Evolutionary conservation across 2,888 invertebrate species (phyloP).

Genomic region (Napeogenes inachia): DNA sequence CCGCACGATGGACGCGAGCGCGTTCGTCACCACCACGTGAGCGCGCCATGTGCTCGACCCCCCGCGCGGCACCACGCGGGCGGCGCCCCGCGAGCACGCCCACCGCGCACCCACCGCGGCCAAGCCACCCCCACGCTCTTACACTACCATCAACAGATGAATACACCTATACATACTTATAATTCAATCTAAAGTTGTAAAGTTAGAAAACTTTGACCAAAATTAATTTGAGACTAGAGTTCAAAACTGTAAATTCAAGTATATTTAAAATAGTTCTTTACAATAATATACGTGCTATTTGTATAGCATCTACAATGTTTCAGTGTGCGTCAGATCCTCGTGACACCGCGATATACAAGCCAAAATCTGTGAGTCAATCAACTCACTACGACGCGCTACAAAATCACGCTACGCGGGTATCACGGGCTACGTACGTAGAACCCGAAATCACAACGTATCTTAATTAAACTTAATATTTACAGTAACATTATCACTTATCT

Average conservation of each 20-base stretch:
- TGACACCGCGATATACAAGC: background rate
- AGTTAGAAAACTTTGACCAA: background rate
- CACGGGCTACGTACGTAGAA: conserved; percentile 10
- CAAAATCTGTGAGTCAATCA: conserved; percentile 10
- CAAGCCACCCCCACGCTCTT: conserved; percentile 19
- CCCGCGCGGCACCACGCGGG: conserved; percentile 41
- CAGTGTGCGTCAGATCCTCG: conserved; percentile 5
- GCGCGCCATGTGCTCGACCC: conserved; percentile 68
- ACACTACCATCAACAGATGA: conserved; percentile 5
- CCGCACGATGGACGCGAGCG: conserved; percentile 62
- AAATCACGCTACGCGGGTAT: conserved; percentile 16
- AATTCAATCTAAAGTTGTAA: background rate
- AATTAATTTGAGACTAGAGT: background rate
- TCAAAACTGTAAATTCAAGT: background rate
- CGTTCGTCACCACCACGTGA: conserved; percentile 68
- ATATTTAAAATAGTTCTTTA: background rate
- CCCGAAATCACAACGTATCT: conserved; percentile 1
- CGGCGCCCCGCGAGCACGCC: conserved; percentile 44
- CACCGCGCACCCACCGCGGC: conserved; percentile 38
- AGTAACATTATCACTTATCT: no score
- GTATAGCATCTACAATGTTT: background rate
- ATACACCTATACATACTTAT: background rate
- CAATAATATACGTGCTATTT: background rate
- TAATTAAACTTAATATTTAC: background rate
- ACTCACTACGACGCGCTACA: conserved; percentile 18